A percentile compares a stretch with the other conserved stretches of the same genome.
Evolutionary conservation across 2,113 vertebrate genomes (phyloP).

Genomic region (Tinamus guttatus): DNA sequence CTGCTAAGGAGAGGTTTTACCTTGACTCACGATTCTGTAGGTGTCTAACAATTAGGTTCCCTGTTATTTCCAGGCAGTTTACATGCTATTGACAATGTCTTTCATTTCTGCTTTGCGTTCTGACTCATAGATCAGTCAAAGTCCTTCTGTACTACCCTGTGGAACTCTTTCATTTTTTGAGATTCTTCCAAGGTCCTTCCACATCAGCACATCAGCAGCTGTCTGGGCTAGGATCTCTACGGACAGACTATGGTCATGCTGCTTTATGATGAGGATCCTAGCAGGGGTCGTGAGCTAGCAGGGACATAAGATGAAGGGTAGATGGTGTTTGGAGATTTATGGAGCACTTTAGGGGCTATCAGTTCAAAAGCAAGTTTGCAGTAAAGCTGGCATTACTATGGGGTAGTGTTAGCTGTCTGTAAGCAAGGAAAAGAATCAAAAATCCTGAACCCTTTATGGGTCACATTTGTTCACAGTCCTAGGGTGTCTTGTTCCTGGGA

Average conservation of each 20-base stretch:
- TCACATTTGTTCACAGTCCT: background rate
- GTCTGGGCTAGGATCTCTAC: background rate
- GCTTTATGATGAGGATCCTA: background rate
- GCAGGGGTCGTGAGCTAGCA: no score
- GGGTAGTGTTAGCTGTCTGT: background rate
- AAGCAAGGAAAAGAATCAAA: background rate
- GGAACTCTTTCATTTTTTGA: background rate
- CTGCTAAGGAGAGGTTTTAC: background rate
- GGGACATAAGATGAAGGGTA: background rate
- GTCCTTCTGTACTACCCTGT: background rate
- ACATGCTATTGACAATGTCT: background rate
- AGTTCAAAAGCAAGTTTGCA: background rate
- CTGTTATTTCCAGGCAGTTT: background rate
- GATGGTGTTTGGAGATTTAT: background rate
- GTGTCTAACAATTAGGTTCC: background rate
- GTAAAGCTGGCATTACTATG: background rate
- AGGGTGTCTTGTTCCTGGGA: background rate
- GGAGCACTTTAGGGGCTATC: background rate
- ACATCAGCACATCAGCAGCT: constrained; percentile 21
- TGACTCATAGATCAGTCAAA: constrained; percentile 26
- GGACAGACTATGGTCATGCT: background rate
- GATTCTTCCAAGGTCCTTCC: background rate
- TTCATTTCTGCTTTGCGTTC: background rate
- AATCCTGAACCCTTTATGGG: background rate
- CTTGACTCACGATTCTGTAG: background rate